phyloP scores from a whole-genome alignment of 2,797 vertebrate species.

The Paratrypauchen microcephalus region DNA sequence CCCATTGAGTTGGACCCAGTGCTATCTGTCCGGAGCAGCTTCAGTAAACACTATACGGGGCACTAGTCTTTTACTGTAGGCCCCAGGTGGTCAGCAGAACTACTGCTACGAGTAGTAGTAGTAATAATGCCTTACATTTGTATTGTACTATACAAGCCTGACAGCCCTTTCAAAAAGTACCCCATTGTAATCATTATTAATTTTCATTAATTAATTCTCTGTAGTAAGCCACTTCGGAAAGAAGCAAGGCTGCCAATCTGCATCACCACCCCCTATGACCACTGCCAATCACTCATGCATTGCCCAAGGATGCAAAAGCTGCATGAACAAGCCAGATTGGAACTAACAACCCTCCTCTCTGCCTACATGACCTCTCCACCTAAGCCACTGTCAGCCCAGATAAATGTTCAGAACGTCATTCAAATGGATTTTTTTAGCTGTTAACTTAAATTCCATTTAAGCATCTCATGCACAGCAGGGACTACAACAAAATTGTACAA shows the following conservation, averaged over 20 bases:
- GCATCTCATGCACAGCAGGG: too few species aligned
- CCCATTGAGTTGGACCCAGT: background rate
- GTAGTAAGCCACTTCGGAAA: background rate
- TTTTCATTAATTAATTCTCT: background rate
- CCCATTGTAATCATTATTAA: background rate
- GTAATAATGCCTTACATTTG: background rate
- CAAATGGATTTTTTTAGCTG: background rate
- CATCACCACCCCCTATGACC: background rate
- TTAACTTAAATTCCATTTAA: background rate
- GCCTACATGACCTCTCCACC: background rate
- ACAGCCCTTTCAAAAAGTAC: background rate
- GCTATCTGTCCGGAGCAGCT: background rate
- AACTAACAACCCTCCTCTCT: background rate
- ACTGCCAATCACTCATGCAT: background rate
- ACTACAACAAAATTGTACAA: too few species aligned
- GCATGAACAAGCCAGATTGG: background rate
- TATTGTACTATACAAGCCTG: background rate
- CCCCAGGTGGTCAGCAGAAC: background rate
- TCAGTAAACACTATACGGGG: background rate
- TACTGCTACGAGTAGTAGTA: background rate
- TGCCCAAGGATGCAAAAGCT: background rate
- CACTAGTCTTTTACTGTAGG: slow-evolving; percentile 1
- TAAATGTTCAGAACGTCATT: too few species aligned
- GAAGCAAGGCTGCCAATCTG: background rate
- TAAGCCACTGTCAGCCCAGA: too few species aligned